phyloP scores from a whole-genome alignment of 2,113 vertebrate species.

The Crotalus viridis region DNA sequence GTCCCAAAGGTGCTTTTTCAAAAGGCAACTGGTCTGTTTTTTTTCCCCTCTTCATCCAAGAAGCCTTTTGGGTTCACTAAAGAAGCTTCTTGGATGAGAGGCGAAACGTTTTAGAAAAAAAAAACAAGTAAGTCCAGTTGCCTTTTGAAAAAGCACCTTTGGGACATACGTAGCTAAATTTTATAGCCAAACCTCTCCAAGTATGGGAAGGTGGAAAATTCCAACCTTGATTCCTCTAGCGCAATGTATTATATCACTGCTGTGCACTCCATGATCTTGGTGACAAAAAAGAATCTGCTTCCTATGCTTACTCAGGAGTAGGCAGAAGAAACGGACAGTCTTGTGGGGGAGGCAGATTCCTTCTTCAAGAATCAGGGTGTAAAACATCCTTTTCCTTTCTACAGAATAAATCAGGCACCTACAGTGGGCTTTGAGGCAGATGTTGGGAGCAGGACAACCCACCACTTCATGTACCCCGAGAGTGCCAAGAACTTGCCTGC shows the following conservation, averaged over 20 bases:
- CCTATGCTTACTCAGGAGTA: no score
- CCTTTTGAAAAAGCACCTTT: background rate
- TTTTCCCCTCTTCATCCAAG: background rate
- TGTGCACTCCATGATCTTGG: background rate
- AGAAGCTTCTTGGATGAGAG: background rate
- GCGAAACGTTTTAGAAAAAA: background rate
- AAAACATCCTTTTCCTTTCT: background rate
- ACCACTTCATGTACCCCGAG: slow-evolving; percentile 99
- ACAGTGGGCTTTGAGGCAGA: slow-evolving; percentile 94
- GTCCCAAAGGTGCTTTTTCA: background rate
- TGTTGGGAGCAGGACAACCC: slow-evolving; percentile 88
- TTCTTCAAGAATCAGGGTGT: background rate
- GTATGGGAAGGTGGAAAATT: background rate
- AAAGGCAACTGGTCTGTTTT: background rate
- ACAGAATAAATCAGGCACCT: slow-evolving; percentile 96
- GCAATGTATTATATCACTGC: background rate
- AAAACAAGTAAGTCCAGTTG: background rate
- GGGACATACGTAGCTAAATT: background rate
- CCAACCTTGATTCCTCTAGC: background rate
- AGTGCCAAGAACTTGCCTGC: slow-evolving; percentile 95
- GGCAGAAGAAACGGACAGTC: background rate
- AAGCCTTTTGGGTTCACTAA: background rate
- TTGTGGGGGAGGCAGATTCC: background rate
- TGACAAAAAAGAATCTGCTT: background rate
- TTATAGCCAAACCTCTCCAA: background rate